These are phyloP conservation scores for Latrodectus elegans DNA, from an alignment of 2,888 invertebrate genomes.

Conservation along the genomic window DNA sequence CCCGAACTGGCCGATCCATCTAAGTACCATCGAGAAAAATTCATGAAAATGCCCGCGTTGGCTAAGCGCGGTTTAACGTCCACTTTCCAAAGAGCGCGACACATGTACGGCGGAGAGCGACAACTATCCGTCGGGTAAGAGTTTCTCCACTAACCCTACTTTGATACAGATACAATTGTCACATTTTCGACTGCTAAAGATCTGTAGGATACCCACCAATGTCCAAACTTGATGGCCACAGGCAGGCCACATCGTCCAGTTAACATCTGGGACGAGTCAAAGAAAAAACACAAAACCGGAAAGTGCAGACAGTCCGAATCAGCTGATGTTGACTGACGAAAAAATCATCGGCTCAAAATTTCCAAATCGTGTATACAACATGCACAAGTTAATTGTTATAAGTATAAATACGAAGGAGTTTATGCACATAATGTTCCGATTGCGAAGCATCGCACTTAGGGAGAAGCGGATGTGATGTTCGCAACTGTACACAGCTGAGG, in stretches of 20 bases:
- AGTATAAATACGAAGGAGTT: background rate
- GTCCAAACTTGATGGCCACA: constrained; percentile 10
- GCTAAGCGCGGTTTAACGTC: constrained; percentile 12
- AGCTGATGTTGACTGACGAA: constrained; percentile 37
- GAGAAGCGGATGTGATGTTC: background rate
- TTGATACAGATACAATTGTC: constrained; percentile 31
- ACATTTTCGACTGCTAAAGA: constrained; percentile 30
- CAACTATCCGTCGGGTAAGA: constrained; percentile 40
- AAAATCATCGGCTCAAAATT: background rate
- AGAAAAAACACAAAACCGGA: background rate
- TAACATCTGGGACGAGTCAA: constrained; percentile 36
- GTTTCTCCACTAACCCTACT: constrained; percentile 64
- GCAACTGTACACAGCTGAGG: constrained; percentile 1
- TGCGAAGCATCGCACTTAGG: constrained; percentile 32
- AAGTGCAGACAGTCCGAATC: constrained; percentile 17
- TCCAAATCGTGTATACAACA: background rate
- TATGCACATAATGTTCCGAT: background rate
- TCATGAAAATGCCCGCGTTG: constrained; percentile 8
- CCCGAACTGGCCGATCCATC: constrained; percentile 64
- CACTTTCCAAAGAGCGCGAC: background rate
- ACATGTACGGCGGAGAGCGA: background rate
- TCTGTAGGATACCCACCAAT: constrained; percentile 21
- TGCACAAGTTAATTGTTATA: background rate
- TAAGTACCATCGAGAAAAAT: constrained; percentile 53
- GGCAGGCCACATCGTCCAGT: constrained; percentile 49